Evolutionary conservation across 2,113 vertebrate species (phyloP), one percentile per base, ranked within the genome.

Genomic region (Paradoxurus hermaphroditus): DNA sequence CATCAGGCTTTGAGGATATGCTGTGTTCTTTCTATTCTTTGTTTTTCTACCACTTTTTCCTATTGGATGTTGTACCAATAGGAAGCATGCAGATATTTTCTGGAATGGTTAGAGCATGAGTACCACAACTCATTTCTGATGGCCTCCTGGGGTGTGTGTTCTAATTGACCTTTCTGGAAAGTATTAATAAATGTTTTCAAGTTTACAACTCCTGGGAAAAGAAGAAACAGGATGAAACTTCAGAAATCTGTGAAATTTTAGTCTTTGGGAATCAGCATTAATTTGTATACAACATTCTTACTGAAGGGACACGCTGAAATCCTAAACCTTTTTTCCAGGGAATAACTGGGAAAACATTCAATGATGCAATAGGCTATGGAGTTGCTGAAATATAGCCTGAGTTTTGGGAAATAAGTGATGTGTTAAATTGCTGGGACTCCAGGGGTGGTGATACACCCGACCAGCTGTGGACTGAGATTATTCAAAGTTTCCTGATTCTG

Each of bases 391-490:
- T 90, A 89, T 78, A 79, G 89, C 73, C 88, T 84, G 68, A 88
- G 44, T 97, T 98, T 97, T 95, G 96, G 96, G 97, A 97, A 98
- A 97, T 93, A 89, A 59, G 91, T 97, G 78, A 77, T 77, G 12
- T 97, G 21, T 95, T 96, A 86, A 97, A 93, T 72, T 92, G 21
- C 82, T 77, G 77, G 67, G 88, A 91, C 92, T 85, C 92, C 31
- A 68, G 97, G 95, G 95, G 83, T 49, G n/a, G 53, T 96, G 93
- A 95, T 89, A 67, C 34, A 73, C 46, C 9, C 2, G 86, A 51
- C 72, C 92, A 97, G 92, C 95, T 96, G 90, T 88, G 88, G 51
- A 91, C 87, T 36, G 79, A 79, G 27, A 78, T 73, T 79, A 16
- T 41, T 97, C 72, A 94, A 86, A 86, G 46, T 68, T 39, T 91